Base-by-base conservation (phyloP, 53 echinoderm and acorn worm genomes). In the Actinopyga echinites region DNA sequence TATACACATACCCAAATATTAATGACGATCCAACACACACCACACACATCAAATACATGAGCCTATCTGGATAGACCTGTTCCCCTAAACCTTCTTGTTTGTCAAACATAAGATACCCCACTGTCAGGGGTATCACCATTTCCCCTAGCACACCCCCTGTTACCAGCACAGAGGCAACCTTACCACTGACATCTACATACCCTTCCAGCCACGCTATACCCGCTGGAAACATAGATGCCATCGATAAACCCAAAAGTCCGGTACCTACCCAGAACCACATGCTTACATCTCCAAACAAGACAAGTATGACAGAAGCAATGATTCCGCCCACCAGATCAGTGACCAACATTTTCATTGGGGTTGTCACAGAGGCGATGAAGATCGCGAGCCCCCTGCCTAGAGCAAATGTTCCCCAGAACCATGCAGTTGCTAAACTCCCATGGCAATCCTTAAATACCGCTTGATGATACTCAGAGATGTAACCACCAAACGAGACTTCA, bases 151-250 rank as follows among this genome's bases (percentile, higher is more conserved):
- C 92, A 0, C 90, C 85, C 8, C 94, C 94, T 1, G 95, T 74
- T 32, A 99, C 52, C 0, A 99, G 90, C 22, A 94, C 56, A 17
- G 99, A 90, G 0, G 94, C 92, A 30, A 86, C 86, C 42, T 80
- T 90, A 26, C 99, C 94, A 0, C 90, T 92, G 22, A 95, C 91
- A 12, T 64, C 88, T 26, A 89, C 88, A 64, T 91, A 92, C 17
- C 90, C 69, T 64, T 99, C 91, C 22, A 94, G 79, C 99, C 99
- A 99, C 1, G 94, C 89, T 67, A 99, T 92, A 13, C 94, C 99
- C 6, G 89, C 82, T 12, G 99, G 99, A 57, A 99, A 95, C 28
- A 99, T 78, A 6, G 99, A 99, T 1, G 99, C 94, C 94, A 99
- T 99, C 8, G 91, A 92, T 10, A 92, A 36, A 0, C 99, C 99